These are phyloP conservation scores for Oceanodroma leucorhoa DNA, from an alignment of 2,797 vertebrate genomes.

Conservation along the genomic window DNA sequence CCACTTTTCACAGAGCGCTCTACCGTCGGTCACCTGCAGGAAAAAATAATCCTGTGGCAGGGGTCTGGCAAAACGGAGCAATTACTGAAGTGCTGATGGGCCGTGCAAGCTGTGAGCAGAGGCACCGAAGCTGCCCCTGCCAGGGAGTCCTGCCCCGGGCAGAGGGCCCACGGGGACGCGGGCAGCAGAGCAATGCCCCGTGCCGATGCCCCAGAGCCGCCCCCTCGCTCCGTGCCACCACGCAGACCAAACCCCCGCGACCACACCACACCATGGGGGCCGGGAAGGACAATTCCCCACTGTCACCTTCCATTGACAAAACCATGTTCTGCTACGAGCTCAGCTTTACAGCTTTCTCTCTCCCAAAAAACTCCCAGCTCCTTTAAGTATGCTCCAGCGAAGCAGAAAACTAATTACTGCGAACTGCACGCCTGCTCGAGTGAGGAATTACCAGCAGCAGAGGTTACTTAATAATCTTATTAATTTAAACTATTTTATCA, in stretches of 20 bases:
- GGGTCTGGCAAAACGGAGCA: rapidly evolving
- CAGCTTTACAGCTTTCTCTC: not conserved
- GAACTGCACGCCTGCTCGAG: not conserved
- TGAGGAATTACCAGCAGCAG: constrained; percentile 47
- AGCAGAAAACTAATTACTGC: constrained; percentile 53
- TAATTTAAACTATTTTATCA: constrained; percentile 56
- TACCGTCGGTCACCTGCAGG: rapidly evolving
- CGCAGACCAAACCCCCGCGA: rapidly evolving
- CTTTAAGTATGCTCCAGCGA: constrained; percentile 5
- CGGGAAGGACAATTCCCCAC: not conserved
- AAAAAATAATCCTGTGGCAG: rapidly evolving
- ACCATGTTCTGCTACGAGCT: rapidly evolving
- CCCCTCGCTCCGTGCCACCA: rapidly evolving
- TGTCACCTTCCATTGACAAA: not conserved
- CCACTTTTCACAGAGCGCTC: not conserved
- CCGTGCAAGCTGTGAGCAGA: rapidly evolving
- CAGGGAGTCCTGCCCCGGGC: not conserved
- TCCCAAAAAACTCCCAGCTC: not conserved
- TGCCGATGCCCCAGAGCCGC: not conserved
- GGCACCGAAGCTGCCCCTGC: not conserved
- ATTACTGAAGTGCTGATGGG: rapidly evolving
- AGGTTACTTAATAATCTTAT: constrained; percentile 38
- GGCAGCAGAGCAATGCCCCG: no score
- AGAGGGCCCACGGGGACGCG: rapidly evolving
- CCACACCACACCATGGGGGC: rapidly evolving